phyloP scores from a whole-genome alignment of 2,888 invertebrate species.

The Cephus spinipes region DNA sequence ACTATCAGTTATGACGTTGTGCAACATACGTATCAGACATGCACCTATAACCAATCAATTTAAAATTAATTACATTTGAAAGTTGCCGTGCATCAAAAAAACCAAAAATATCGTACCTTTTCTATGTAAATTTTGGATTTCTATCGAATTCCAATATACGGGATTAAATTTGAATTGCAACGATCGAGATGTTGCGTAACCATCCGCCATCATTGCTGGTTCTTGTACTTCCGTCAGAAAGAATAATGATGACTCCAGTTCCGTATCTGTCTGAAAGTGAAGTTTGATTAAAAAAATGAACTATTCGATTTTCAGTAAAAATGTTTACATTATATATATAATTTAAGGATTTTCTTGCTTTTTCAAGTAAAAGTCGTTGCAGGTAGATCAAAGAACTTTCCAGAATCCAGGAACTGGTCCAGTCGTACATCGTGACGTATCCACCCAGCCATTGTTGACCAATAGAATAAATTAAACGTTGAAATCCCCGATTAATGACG shows the following conservation, averaged over 20 bases:
- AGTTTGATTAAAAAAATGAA: conserved; percentile 19
- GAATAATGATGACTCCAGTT: conserved; percentile 32
- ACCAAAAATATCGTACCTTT: conserved; percentile 48
- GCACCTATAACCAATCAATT: conserved; percentile 52
- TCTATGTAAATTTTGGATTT: conserved; percentile 38
- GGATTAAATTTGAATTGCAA: conserved; percentile 44
- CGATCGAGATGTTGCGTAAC: conserved; percentile 50
- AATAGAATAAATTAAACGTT: conserved; percentile 44
- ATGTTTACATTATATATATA: background rate
- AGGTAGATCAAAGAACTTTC: conserved; percentile 69
- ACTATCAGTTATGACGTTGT: conserved; percentile 47
- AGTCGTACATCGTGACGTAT: conserved; percentile 55
- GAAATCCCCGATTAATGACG: conserved; percentile 41
- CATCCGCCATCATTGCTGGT: conserved; percentile 51
- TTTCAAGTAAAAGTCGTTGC: conserved; percentile 59
- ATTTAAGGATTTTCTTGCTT: conserved; percentile 46
- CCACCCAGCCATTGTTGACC: conserved; percentile 69
- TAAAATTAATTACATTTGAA: background rate
- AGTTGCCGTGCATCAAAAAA: background rate
- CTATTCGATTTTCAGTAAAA: background rate
- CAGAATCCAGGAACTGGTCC: conserved; percentile 61
- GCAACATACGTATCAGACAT: conserved; percentile 62
- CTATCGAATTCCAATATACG: conserved; percentile 37
- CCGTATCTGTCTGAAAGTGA: conserved; percentile 49
- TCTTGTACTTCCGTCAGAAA: conserved; percentile 51